Evolutionary conservation across 1,140 invertebrate genomes (phyloP).

Genomic region (Monomorium pharaonis): DNA sequence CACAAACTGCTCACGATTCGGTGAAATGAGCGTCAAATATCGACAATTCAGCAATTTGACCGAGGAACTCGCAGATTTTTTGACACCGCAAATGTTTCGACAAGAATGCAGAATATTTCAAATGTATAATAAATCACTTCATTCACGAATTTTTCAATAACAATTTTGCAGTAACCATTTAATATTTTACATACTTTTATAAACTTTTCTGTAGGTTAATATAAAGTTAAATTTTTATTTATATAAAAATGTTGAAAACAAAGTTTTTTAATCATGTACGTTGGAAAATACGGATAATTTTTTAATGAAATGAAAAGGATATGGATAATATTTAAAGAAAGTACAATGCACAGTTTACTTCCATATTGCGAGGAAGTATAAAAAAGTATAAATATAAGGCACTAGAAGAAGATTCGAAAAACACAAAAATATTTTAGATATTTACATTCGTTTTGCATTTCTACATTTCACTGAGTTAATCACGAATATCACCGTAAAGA

Average conservation of each 20-base stretch:
- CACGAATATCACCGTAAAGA: neutral
- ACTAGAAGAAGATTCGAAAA: neutral
- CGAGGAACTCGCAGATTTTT: neutral
- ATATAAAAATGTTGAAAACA: neutral
- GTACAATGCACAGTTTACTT: neutral
- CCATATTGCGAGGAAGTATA: neutral
- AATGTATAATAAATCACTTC: neutral
- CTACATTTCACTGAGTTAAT: neutral
- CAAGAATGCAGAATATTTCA: neutral
- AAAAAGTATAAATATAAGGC: neutral
- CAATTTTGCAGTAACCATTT: neutral
- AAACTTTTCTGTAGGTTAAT: neutral
- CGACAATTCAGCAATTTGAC: neutral
- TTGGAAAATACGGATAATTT: neutral
- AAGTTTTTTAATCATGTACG: neutral
- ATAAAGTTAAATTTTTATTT: neutral
- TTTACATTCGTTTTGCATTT: constrained; percentile 12
- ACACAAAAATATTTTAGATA: neutral
- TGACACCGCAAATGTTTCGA: neutral
- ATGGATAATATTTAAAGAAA: neutral
- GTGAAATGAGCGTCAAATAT: constrained; percentile 4
- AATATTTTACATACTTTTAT: neutral
- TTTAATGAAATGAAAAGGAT: constrained; percentile 4
- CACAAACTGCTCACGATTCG: neutral
- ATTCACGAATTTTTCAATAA: neutral